phyloP scores from a whole-genome alignment of 1,140 invertebrate species.

The Yoshiicerus persimilis region DNA sequence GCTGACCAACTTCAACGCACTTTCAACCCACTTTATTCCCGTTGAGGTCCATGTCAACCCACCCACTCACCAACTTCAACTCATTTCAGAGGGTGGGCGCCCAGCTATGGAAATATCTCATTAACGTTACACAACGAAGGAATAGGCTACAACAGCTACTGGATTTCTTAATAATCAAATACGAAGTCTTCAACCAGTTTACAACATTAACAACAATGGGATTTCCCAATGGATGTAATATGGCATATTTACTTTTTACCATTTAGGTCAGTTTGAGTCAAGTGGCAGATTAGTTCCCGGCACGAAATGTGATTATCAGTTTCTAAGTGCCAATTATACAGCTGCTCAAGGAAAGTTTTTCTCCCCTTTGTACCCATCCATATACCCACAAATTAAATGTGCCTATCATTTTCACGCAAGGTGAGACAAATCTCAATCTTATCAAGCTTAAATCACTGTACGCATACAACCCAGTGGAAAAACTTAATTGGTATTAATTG shows the following conservation, averaged over 20 bases:
- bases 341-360: slow-evolving; percentile 72
- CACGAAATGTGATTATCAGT: slow-evolving; percentile 75
- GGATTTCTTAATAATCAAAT: too few species aligned
- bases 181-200: too few species aligned
- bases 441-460: neutral
- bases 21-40: too few species aligned
- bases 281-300: slow-evolving; percentile 68
- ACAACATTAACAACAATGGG: too few species aligned
- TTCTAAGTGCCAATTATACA: slow-evolving; percentile 66
- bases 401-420: slow-evolving; percentile 76
- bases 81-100: too few species aligned
- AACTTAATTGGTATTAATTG: neutral
- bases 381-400: slow-evolving; percentile 76
- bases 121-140: too few species aligned
- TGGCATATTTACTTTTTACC: neutral
- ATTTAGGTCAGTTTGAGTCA: slow-evolving; percentile 69
- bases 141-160: too few species aligned
- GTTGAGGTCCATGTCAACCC: too few species aligned
- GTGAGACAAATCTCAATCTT: slow-evolving; percentile 57
- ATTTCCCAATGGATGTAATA: too few species aligned
- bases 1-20: too few species aligned
- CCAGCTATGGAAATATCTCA: too few species aligned
- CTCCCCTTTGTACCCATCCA: slow-evolving; percentile 79
- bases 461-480: neutral
- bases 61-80: too few species aligned